A percentile compares a stretch with the other conserved stretches of the same genome.
Conservation (phyloP, 2,113 vertebrate species). For the Halcyon malimbica region DNA sequence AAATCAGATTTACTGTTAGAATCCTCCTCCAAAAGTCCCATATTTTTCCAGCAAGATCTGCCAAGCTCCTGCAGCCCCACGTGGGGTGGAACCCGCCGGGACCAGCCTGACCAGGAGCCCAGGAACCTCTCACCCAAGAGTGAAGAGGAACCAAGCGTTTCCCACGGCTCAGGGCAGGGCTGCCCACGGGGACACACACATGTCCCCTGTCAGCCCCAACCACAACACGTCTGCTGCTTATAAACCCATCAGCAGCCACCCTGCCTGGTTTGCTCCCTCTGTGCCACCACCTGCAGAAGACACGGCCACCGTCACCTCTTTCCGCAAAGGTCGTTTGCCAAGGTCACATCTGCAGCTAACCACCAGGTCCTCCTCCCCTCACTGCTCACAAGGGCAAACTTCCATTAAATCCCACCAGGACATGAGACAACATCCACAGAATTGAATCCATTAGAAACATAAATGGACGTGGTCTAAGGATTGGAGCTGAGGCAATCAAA, state of each 20-base stretch:
- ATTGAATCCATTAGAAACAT: neutral
- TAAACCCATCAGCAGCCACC: neutral
- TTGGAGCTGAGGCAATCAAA: neutral
- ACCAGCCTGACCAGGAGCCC: neutral
- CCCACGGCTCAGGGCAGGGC: neutral
- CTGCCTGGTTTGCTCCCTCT: neutral
- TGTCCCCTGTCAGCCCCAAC: rapidly evolving
- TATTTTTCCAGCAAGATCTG: neutral
- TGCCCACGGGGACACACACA: neutral
- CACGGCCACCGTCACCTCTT: neutral
- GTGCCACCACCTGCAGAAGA: neutral
- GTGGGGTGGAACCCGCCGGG: rapidly evolving
- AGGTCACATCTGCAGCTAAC: neutral
- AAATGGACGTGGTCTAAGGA: neutral
- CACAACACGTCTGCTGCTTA: rapidly evolving
- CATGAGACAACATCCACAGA: rapidly evolving
- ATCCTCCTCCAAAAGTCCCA: rapidly evolving
- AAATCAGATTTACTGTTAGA: neutral
- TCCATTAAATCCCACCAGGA: neutral
- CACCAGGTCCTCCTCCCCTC: no score
- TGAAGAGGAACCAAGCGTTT: neutral
- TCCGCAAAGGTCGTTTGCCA: neutral
- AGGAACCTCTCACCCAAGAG: neutral
- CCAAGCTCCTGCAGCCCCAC: rapidly evolving
- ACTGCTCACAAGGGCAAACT: neutral